phyloP scores from a whole-genome alignment of 2,888 invertebrate genomes.

The Gymnoscelis rufifasciata region DNA sequence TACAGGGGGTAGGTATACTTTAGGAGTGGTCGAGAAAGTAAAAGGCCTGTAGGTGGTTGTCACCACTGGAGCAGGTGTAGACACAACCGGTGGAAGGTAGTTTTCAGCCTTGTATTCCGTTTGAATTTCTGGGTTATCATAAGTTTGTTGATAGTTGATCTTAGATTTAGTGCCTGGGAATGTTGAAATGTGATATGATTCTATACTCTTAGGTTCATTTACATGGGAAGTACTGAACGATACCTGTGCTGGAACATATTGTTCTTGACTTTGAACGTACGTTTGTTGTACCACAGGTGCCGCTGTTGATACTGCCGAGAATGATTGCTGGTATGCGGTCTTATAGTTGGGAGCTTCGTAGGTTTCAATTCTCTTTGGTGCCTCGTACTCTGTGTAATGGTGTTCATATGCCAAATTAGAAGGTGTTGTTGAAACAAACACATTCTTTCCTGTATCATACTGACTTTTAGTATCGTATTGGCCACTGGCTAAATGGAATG shows the following conservation, averaged over 20 bases:
- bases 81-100: constrained; percentile 61
- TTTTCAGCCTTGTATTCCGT: constrained; percentile 61
- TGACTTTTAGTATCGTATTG: constrained; percentile 37
- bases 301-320: constrained; percentile 45
- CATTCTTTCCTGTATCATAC: constrained; percentile 47
- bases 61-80: constrained; percentile 41
- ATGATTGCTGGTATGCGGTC: constrained; percentile 48
- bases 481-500: constrained; percentile 46
- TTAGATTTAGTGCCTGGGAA: constrained; percentile 46
- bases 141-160: constrained; percentile 52
- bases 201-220: constrained; percentile 48
- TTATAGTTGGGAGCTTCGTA: constrained; percentile 52
- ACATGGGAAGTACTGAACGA: constrained; percentile 50
- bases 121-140: constrained; percentile 64
- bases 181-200: constrained; percentile 53
- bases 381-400: constrained; percentile 57
- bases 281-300: constrained; percentile 50
- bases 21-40: constrained; percentile 41
- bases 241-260: constrained; percentile 39
- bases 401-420: constrained; percentile 61
- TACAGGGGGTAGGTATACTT: constrained; percentile 15
- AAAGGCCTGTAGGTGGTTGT: constrained; percentile 53
- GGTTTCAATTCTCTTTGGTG: constrained; percentile 42
- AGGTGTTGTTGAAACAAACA: constrained; percentile 61
- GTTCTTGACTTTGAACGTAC: constrained; percentile 43